Evolutionary conservation across 2,797 vertebrate genomes (phyloP).

Genomic region (Tauraco hartlaubi): DNA sequence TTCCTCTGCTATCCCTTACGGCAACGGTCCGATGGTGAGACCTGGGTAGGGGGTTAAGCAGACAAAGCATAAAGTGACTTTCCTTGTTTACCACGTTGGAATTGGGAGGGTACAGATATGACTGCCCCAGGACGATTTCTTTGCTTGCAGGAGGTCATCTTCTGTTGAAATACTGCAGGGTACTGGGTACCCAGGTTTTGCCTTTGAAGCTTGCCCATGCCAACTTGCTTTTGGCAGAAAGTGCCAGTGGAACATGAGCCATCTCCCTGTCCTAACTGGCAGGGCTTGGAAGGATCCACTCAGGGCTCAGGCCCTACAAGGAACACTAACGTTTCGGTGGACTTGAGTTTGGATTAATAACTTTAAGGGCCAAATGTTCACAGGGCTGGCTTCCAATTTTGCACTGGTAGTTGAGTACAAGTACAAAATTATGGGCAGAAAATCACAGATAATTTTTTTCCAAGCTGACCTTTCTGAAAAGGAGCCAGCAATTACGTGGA

Average conservation of each 20-base stretch:
- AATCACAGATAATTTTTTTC: conserved; percentile 42
- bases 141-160: neutral
- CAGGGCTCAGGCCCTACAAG: neutral
- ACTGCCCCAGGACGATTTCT: neutral
- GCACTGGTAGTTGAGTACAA: neutral
- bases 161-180: neutral
- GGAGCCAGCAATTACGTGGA: conserved; percentile 35
- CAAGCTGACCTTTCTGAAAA: conserved; percentile 37
- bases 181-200: neutral
- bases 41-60: neutral
- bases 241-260: neutral
- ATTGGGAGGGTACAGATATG: neutral
- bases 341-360: neutral
- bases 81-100: neutral
- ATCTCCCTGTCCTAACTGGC: neutral
- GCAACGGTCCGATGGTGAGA: rapidly evolving
- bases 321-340: neutral
- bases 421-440: conserved; percentile 31
- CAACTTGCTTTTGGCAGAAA: neutral
- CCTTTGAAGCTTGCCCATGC: neutral
- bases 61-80: neutral
- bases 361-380: conserved; percentile 19
- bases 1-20: neutral
- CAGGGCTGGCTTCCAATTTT: conserved; percentile 38
- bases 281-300: neutral